These are phyloP conservation scores for Mongoloraphidia duomilia DNA, from an alignment of 2,888 invertebrate genomes.

Conservation along the genomic window DNA sequence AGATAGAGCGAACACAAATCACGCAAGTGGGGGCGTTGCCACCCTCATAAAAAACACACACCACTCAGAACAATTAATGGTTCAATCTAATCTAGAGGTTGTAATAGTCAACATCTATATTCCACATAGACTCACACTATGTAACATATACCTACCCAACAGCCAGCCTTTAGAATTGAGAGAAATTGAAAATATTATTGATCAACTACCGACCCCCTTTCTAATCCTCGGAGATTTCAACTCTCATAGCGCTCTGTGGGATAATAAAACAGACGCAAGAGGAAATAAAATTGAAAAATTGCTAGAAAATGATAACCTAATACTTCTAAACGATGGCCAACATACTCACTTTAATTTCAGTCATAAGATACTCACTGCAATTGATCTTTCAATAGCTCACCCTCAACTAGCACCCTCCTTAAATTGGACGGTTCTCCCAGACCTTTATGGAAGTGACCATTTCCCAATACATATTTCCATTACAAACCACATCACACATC, in stretches of 20 bases:
- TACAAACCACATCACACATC: too few species aligned
- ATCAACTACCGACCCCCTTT: conserved; percentile 6
- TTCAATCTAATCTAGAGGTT: too few species aligned
- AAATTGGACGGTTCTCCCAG: conserved; percentile 2
- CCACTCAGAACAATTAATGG: too few species aligned
- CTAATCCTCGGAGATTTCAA: conserved; percentile 8
- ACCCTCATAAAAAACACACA: not conserved
- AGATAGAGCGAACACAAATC: not conserved
- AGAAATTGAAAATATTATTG: conserved; percentile 2
- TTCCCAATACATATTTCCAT: too few species aligned
- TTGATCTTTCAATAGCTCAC: conserved; percentile 1
- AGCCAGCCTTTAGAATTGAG: too few species aligned
- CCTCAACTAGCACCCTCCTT: not conserved
- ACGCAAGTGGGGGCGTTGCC: not conserved
- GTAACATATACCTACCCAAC: too few species aligned
- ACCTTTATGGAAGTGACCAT: conserved; percentile 6
- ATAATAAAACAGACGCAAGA: not conserved
- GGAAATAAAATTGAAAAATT: conserved; percentile 7
- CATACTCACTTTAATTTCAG: not conserved
- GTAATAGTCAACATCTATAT: too few species aligned
- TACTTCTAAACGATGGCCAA: conserved; percentile 4
- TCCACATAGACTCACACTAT: too few species aligned
- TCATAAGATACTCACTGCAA: not conserved
- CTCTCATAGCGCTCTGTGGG: conserved; percentile 7
- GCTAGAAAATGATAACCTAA: not conserved